Conservation (phyloP, 2,113 vertebrate genomes). For the Podarcis cretensis region DNA sequence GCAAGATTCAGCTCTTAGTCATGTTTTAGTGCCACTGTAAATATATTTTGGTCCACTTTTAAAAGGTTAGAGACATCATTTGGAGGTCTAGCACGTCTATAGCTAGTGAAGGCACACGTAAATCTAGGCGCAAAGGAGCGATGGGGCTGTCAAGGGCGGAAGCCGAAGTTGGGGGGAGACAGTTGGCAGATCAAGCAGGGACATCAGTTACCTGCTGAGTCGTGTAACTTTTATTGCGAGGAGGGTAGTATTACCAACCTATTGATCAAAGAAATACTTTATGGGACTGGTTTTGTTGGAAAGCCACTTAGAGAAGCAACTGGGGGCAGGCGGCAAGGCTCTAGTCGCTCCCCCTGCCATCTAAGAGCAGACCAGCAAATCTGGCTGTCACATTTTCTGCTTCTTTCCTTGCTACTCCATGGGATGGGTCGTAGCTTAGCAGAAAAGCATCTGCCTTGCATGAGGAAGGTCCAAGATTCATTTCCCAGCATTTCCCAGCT, state of each 20-base stretch:
- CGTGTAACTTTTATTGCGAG: not conserved
- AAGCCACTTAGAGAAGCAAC: not conserved
- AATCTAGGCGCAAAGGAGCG: not conserved
- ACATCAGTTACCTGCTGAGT: not conserved
- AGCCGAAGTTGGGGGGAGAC: not conserved
- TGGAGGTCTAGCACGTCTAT: conserved; percentile 3
- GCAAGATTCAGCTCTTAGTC: not conserved
- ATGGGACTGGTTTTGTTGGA: not conserved
- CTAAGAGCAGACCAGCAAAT: not conserved
- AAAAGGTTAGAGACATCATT: conserved; percentile 22
- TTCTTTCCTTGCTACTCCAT: no score
- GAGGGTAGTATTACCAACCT: not conserved
- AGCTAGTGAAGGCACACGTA: not conserved
- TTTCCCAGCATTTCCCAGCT: no score
- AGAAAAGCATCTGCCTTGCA: no score
- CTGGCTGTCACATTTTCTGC: not conserved
- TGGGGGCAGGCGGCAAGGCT: not conserved
- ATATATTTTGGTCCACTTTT: conserved; percentile 29
- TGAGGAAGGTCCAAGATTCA: no score
- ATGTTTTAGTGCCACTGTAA: conserved; percentile 28
- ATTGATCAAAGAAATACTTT: not conserved
- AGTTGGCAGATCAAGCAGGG: not conserved
- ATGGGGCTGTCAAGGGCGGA: not conserved
- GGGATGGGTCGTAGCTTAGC: not conserved
- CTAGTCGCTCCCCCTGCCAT: not conserved